phyloP scores from a whole-genome alignment of 2,113 vertebrate genomes.

The Myanophis thanlyinensis region DNA sequence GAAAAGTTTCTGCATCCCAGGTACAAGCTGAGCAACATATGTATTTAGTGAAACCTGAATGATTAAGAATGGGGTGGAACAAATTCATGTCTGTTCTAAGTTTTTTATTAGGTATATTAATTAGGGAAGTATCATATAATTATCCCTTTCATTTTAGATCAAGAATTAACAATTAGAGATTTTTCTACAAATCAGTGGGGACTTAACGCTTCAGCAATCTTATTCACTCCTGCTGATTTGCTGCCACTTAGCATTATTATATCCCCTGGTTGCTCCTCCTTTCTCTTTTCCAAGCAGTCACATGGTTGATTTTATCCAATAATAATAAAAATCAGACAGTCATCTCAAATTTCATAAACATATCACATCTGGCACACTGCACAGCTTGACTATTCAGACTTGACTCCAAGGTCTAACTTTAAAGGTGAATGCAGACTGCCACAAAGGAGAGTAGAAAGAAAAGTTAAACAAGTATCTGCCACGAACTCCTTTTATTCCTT shows the following conservation, averaged over 20 bases:
- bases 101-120: background rate
- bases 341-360: background rate
- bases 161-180: background rate
- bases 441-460: background rate
- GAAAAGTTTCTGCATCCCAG: slow-evolving; percentile 13
- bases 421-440: background rate
- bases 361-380: background rate
- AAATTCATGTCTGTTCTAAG: background rate
- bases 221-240: background rate
- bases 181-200: background rate
- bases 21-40: background rate
- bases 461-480: background rate
- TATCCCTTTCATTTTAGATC: background rate
- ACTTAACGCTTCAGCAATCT: background rate
- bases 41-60: background rate
- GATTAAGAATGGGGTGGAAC: background rate
- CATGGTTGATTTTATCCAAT: background rate
- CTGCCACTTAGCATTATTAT: background rate
- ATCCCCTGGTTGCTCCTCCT: background rate
- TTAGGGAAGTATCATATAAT: background rate
- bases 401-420: background rate
- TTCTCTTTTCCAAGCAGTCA: background rate
- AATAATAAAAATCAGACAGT: background rate
- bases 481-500: background rate
- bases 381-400: background rate